These are phyloP conservation scores for Omphaloscelis lunosa DNA, from an alignment of 2,888 invertebrate species.

Conservation along the genomic window DNA sequence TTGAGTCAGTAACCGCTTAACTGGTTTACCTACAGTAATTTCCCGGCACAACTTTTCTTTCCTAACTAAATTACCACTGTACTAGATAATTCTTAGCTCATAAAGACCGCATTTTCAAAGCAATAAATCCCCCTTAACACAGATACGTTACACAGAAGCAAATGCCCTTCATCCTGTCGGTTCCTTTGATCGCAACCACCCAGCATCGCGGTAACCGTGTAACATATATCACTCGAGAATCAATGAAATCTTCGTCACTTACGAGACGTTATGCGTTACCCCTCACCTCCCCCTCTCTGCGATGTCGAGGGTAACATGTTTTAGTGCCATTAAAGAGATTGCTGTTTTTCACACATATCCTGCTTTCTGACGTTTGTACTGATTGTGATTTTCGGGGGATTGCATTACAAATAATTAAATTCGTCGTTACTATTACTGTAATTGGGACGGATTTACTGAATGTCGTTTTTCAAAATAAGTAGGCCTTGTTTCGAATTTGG, in stretches of 20 bases:
- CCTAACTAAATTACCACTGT: constrained; percentile 1
- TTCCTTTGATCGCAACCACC: constrained; percentile 32
- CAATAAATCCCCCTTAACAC: constrained; percentile 11
- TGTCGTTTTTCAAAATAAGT: constrained; percentile 4
- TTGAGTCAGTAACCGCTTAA: not conserved
- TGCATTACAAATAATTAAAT: constrained; percentile 46
- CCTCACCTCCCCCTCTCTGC: not conserved
- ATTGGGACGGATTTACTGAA: constrained; percentile 13
- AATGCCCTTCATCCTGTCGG: constrained; percentile 23
- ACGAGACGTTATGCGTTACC: constrained; percentile 21
- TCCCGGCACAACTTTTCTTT: not conserved
- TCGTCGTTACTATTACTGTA: constrained; percentile 11
- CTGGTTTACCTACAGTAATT: not conserved
- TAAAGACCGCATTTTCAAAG: constrained; percentile 4
- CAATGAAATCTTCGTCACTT: constrained; percentile 61
- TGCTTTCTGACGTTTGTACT: constrained; percentile 17
- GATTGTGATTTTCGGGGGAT: constrained; percentile 14
- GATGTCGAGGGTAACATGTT: constrained; percentile 41
- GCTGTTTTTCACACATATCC: constrained; percentile 61
- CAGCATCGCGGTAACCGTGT: constrained; percentile 27
- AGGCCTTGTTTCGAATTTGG: constrained; percentile 21
- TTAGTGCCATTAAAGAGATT: constrained; percentile 68
- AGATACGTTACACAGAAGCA: constrained; percentile 21
- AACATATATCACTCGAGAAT: constrained; percentile 52
- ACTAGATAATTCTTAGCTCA: not conserved